Base-by-base conservation (phyloP, 2,113 vertebrate species). In the Athene cunicularia region DNA sequence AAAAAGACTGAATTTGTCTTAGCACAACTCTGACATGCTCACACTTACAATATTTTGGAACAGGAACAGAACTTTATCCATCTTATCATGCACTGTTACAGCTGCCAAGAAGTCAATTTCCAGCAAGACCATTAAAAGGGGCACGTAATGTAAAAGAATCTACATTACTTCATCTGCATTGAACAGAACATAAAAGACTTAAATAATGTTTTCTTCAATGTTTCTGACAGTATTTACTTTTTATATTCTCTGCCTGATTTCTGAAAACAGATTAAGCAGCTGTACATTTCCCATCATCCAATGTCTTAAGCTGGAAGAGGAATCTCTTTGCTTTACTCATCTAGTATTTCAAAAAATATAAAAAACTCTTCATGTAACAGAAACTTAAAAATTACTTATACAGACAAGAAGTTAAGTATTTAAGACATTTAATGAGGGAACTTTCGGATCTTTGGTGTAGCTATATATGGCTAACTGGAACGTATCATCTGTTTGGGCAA, bases 331-430 rank as follows among this genome's bases (percentile, higher is more conserved):
- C 39, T 81, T 95, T 86, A 82, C 37, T 84, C 2, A 4, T 64
- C 73, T 72, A 94, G 12, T 59, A 73, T 66, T 75, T 59, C 23
- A 95, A 79, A 80, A 76, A 77, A 53, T 66, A 70, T 16, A 8
- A 39, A 19, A 68, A 95, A 87, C 27, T 86, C n/a, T 81, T 91
- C 4, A 64, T 32, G 23, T 47, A 87, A 56, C 13, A 45, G 37
- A 95, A 95, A 88, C 41, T 90, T 90, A 14, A 89, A 88, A 92
- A 91, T 18, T 71, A 52, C 60, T 75, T 86, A 86, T 73, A 86
- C 18, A 86, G 82, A 73, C 47, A 89, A 91, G 68, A 86, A 96
- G 90, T 93, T 68, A 95, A 96, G 85, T 86, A 94, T 94, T 97
- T 92, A 95, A 91, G 68, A 80, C 63, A 94, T 73, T 80, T 94